Conservation (phyloP, 37 sponge, comb jelly and placozoan species). For the Oopsacas minuta region DNA sequence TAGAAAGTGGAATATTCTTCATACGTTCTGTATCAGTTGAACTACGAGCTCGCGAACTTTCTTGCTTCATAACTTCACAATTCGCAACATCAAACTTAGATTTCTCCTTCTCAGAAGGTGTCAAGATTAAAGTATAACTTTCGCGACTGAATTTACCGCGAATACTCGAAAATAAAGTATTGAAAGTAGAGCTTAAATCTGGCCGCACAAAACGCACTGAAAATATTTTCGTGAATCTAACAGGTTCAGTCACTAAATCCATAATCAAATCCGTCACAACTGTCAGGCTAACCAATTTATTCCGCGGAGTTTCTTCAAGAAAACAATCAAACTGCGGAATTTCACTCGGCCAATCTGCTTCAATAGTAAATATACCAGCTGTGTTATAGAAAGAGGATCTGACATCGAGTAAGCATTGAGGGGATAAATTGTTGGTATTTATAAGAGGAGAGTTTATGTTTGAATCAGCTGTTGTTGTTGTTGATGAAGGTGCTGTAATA, state of each 20-base stretch:
- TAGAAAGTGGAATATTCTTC: background rate
- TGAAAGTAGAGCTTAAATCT: background rate
- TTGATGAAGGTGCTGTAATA: too few species aligned
- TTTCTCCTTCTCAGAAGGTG: background rate
- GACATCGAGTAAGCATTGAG: background rate
- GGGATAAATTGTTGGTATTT: too few species aligned
- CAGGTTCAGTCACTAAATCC: background rate
- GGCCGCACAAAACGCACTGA: background rate
- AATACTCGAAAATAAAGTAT: background rate
- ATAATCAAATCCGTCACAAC: background rate
- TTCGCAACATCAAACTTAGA: background rate
- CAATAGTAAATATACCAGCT: background rate
- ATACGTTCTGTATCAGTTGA: background rate
- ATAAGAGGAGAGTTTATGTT: too few species aligned
- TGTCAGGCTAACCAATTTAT: background rate
- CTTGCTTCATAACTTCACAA: background rate
- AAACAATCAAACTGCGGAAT: background rate
- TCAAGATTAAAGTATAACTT: background rate
- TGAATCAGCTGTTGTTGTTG: too few species aligned
- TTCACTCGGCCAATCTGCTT: background rate
- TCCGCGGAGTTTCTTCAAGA: background rate
- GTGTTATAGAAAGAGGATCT: background rate
- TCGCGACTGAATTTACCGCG: background rate
- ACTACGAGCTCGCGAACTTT: background rate
- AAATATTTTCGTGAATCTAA: background rate